Conservation (phyloP, 2,888 invertebrate species). For the Drosophila subsilvestris region DNA sequence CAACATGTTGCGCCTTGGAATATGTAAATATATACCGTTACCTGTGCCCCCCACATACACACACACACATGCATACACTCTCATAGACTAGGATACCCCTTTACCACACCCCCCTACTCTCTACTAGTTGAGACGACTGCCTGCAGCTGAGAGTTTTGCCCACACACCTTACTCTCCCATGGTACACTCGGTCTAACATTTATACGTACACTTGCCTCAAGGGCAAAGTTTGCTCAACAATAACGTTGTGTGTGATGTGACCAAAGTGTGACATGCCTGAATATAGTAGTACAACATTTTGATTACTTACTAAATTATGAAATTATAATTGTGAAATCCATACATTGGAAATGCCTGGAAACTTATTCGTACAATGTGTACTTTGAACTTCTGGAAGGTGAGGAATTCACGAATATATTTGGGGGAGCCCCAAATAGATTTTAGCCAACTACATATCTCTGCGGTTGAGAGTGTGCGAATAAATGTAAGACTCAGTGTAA, state of each 20-base stretch:
- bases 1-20: conserved; percentile 67
- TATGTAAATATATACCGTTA: conserved; percentile 41
- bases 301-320: neutral
- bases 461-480: neutral
- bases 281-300: neutral
- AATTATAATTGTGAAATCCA: neutral
- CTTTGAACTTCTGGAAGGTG: too few species aligned
- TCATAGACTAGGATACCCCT: neutral
- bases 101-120: neutral
- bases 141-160: neutral
- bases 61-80: conserved; percentile 5
- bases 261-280: neutral
- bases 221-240: neutral
- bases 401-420: too few species aligned
- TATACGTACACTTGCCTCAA: neutral
- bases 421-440: too few species aligned
- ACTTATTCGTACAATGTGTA: neutral
- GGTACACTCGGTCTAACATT: neutral
- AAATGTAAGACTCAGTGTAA: neutral
- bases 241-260: neutral
- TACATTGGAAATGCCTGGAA: neutral
- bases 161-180: neutral
- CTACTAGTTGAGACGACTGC: conserved; percentile 34
- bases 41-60: too few species aligned
- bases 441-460: neutral